Conservation (phyloP, 2,888 invertebrate genomes). For the Drosophila merina region DNA sequence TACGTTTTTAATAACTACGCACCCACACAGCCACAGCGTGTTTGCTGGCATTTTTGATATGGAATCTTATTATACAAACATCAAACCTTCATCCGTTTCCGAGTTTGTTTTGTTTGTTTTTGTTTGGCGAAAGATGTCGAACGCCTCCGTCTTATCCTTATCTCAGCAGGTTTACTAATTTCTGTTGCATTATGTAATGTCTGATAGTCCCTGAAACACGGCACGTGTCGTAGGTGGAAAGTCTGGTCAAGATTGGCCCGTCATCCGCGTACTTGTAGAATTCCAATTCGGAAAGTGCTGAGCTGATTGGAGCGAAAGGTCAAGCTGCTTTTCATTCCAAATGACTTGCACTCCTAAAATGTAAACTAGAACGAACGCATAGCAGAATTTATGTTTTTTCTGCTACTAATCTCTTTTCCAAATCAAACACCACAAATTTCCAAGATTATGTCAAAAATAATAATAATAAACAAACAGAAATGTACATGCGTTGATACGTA, state of each 20-base stretch:
- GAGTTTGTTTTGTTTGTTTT: constrained; percentile 21
- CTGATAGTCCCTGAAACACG: constrained; percentile 7
- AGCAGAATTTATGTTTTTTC: background rate
- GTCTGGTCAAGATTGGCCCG: constrained; percentile 32
- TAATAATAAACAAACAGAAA: background rate
- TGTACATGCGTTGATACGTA: background rate
- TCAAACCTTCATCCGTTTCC: background rate
- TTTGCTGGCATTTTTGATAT: constrained; percentile 27
- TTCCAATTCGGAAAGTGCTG: background rate
- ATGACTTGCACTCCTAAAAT: constrained; percentile 7
- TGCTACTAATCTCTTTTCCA: background rate
- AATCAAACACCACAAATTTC: background rate
- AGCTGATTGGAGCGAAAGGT: constrained; percentile 9
- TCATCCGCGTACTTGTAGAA: constrained; percentile 4
- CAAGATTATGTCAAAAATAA: background rate
- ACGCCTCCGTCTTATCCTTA: background rate
- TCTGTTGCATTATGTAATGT: constrained; percentile 18
- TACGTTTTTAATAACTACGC: constrained; percentile 43
- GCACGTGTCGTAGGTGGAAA: constrained; percentile 18
- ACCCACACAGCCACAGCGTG: constrained; percentile 34
- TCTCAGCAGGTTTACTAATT: constrained; percentile 1
- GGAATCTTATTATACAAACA: constrained; percentile 1
- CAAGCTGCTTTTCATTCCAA: constrained; percentile 3
- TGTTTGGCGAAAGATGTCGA: background rate
- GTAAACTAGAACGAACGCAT: background rate